A percentile compares a stretch with the other conserved stretches of the same genome.
phyloP scores from a whole-genome alignment of 2,113 vertebrate genomes.

The Triplophysa dalaica region DNA sequence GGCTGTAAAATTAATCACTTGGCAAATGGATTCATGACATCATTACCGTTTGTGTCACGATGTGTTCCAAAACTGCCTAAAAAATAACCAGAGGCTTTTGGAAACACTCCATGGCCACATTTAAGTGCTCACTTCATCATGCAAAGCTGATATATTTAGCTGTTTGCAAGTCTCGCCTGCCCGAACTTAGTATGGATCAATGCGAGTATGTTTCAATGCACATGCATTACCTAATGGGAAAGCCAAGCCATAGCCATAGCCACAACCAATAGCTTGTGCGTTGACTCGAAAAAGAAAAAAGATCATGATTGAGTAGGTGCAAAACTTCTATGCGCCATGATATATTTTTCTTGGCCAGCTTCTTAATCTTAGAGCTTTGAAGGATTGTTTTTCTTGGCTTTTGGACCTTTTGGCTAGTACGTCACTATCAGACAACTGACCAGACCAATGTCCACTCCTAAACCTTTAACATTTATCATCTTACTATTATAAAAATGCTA shows the following conservation, averaged over 20 bases:
- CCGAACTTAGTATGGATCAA: conserved; percentile 5
- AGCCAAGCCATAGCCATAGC: too few species aligned
- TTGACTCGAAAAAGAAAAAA: conserved; percentile 13
- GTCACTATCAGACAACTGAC: conserved; percentile 15
- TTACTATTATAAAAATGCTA: too few species aligned
- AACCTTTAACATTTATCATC: not conserved
- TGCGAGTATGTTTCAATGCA: conserved; percentile 18
- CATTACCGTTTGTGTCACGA: not conserved
- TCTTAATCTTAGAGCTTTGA: conserved; percentile 36
- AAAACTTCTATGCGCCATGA: conserved; percentile 5
- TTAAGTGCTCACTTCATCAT: not conserved
- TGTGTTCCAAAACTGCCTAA: not conserved
- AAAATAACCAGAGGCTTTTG: not conserved
- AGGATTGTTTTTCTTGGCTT: conserved; percentile 47
- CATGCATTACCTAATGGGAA: not conserved
- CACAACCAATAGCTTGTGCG: not conserved
- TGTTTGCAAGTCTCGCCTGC: conserved; percentile 40
- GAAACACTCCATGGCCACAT: conserved; percentile 3
- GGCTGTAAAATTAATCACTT: not conserved
- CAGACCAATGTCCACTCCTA: not conserved
- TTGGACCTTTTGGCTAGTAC: not conserved
- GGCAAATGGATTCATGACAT: conserved; percentile 5
- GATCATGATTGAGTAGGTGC: conserved; percentile 33
- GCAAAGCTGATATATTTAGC: conserved; percentile 18
- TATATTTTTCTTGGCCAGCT: conserved; percentile 35